Base-by-base conservation (phyloP, 1,140 invertebrate genomes). In the Sitophilus oryzae region DNA sequence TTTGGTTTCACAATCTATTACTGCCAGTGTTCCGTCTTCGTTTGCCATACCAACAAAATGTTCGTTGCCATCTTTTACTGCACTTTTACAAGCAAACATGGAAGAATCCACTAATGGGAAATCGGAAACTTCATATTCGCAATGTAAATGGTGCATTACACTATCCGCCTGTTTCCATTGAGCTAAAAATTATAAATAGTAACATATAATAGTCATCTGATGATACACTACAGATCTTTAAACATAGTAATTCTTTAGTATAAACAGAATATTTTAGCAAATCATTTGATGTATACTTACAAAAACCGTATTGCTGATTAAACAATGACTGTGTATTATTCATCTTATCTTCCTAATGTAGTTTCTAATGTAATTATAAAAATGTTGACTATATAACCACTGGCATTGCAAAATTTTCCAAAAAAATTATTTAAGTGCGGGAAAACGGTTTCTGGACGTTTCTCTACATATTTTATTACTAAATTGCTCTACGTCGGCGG, bases 41-140 rank as follows among this genome's bases (percentile, higher is more conserved):
- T 91, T 91, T 14, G 88, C 88, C 30, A 91, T 75, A 10, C 85
- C 88, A 23, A 92, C 69, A 19, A 89, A 76, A 66, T 92, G 76
- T 65, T 84, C 75, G 47, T 64, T 64, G 22, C 54, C 52, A 56
- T 44, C 23, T 59, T 67, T 59, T 59, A 81, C 79, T 6, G 81
- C 76, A 60, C 82, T 83, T 61, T 82, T 80, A 55, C 81, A 82
- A 0, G 81, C 79, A 64, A 83, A 84, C 59, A 84, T 80, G 2
- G 81, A 80, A 50, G 66, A 59, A 25, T 67, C 66, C 37, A 52
- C 44, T 36, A 62, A 25, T 34, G 53, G 49, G 6, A 36, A 15
- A 22, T 56, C 44, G 11, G 22, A 22, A 35, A 15, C 47, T 23
- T 56, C 23, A 15, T 18, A 23, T 16, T 50, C 48, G 36, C 52